Base-by-base conservation (phyloP, 2,888 invertebrate species). In the Entomobrya multifasciata region DNA sequence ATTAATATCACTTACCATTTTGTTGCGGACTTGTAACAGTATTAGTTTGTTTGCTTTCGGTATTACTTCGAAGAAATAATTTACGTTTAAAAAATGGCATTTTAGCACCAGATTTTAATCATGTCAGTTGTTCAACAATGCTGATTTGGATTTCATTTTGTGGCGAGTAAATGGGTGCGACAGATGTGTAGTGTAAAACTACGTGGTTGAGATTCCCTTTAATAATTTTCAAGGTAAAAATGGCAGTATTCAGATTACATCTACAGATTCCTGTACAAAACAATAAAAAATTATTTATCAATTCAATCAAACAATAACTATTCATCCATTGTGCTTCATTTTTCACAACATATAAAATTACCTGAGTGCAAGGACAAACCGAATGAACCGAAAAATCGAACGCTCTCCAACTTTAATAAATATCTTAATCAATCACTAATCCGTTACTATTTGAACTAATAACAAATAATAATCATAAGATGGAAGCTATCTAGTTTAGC, bases 61-160 rank as follows among this genome's bases (percentile, higher is more conserved):
- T 27, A 62, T 77, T 36, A 36, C 8, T 87, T 77, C 81, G 81
- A 6, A 76, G 57, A 55, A 87, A 87, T 62, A 87, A 77, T 78
- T 87, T 87, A 60, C 81, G 81, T 41, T 87, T 87, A 82, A 87
- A 87, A 82, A 87, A 87, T 81, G 87, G 87, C 87, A 87, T 87
- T 77, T 87, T 86, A 85, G 85, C 85, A 85, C 85, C 85, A 70
- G 72, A 47, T 70, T 25, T 17, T 86, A 74, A 47, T 72, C 74
- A 79, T 86, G 27, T 78, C 72, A 72, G 20, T 70, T 72, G 36
- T 36, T 36, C 11, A 44, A 13, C 8, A 47, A 70, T 4, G 25
- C n/a, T 47, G 47, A 47, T 20, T 47, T 17, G 1, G 47, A n/a
- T 47, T 27, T 25, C 70, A 70, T 70, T 47, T n/a, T 49, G 15